Conservation (phyloP, 2,888 invertebrate species). For the Zonitis immaculata region DNA sequence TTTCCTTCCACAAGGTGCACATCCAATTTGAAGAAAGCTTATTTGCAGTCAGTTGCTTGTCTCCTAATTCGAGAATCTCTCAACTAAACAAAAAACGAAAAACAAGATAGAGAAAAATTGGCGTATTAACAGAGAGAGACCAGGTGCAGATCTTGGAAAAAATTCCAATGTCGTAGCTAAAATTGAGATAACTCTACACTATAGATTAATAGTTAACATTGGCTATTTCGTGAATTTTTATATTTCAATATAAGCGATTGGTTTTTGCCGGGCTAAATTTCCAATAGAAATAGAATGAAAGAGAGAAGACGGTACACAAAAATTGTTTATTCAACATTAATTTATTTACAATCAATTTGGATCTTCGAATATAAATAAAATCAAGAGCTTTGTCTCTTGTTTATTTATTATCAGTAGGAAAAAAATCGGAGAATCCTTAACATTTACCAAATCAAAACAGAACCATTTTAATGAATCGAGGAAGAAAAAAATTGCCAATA, state of each 20-base stretch:
- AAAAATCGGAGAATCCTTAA: background rate
- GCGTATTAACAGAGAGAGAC: too few relatives aligned
- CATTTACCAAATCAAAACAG: background rate
- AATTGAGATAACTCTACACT: slow-evolving; percentile 16
- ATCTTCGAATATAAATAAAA: background rate
- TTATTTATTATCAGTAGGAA: background rate
- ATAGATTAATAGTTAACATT: too few relatives aligned
- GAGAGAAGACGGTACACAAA: background rate
- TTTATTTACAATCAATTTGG: background rate
- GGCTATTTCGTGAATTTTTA: background rate
- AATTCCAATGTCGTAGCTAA: slow-evolving; percentile 32
- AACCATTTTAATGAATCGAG: background rate
- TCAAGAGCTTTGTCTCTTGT: background rate
- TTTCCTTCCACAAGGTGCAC: slow-evolving; percentile 41
- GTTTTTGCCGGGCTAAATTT: too few relatives aligned
- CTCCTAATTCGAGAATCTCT: slow-evolving; percentile 32
- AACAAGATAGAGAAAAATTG: too few relatives aligned
- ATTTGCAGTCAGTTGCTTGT: slow-evolving; percentile 35
- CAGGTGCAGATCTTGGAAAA: slow-evolving; percentile 40
- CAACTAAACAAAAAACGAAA: too few relatives aligned
- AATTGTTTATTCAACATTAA: background rate
- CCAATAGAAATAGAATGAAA: too few relatives aligned
- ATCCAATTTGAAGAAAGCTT: slow-evolving; percentile 44
- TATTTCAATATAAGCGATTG: background rate
- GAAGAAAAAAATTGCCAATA: background rate